Percentiles rank a stretch among this genome's conserved stretches.
phyloP scores from a whole-genome alignment of 2,888 invertebrate genomes.

The Pristionchus fissidentatus region DNA sequence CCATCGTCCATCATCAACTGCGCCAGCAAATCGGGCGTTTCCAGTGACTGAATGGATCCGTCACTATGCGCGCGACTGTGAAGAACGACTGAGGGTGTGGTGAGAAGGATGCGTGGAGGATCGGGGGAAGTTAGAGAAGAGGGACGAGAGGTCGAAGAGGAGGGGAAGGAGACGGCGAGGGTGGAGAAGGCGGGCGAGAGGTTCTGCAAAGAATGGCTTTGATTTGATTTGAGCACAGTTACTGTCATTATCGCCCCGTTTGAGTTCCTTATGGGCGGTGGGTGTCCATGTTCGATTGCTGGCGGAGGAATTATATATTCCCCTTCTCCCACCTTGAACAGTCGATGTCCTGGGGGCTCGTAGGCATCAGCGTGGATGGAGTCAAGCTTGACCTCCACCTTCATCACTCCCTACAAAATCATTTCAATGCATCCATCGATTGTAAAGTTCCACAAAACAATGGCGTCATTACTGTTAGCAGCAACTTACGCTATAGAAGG shows the following conservation, averaged over 20 bases:
- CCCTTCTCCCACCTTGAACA: constrained; percentile 38
- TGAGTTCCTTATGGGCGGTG: no score
- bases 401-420: constrained; percentile 18
- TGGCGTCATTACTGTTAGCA: no score
- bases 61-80: neutral
- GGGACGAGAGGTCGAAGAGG: neutral
- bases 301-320: neutral
- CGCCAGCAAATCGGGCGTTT: neutral
- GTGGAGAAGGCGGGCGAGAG: constrained; percentile 12
- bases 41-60: neutral
- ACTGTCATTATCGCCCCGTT: no score
- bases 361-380: constrained; percentile 37
- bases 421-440: no score
- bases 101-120: no score
- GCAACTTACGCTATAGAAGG: constrained; percentile 53
- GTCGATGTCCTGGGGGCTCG: constrained; percentile 10
- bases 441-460: no score
- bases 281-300: no score
- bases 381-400: constrained; percentile 28
- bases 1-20: no score
- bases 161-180: constrained; percentile 3
- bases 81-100: neutral
- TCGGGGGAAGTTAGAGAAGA: neutral
- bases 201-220: neutral
- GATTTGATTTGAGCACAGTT: no score